Evolutionary conservation across 2,113 vertebrate genomes (phyloP).

Genomic region (Drymodes brunneopygia): DNA sequence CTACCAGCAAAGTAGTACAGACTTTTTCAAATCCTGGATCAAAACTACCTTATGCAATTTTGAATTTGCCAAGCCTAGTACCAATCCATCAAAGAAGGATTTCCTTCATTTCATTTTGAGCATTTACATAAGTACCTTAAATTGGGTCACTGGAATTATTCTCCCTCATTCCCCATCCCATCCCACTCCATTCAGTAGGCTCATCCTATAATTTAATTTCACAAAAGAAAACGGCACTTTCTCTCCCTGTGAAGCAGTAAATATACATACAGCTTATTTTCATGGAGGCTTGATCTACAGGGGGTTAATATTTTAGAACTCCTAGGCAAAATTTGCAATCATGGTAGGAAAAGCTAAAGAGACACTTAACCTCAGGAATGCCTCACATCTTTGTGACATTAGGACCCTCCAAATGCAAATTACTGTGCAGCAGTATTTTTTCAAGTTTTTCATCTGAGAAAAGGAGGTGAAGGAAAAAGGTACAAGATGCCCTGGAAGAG

Average conservation of each 20-base stretch:
- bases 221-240: neutral
- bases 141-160: conserved; percentile 5
- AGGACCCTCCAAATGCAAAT: neutral
- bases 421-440: neutral
- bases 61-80: neutral
- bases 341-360: neutral
- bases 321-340: neutral
- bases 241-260: neutral
- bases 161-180: neutral
- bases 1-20: neutral
- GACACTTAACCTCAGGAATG: neutral
- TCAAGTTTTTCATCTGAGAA: neutral
- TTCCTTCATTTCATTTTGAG: conserved; percentile 11
- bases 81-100: neutral
- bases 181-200: neutral
- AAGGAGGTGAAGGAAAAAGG: neutral
- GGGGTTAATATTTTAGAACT: neutral
- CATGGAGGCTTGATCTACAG: neutral
- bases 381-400: neutral
- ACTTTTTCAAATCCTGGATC: neutral
- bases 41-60: neutral
- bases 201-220: neutral
- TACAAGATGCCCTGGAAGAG: neutral
- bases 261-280: neutral
- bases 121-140: conserved; percentile 13